Base-by-base conservation (phyloP, 1,140 invertebrate species). In the Drosophila guanche region DNA sequence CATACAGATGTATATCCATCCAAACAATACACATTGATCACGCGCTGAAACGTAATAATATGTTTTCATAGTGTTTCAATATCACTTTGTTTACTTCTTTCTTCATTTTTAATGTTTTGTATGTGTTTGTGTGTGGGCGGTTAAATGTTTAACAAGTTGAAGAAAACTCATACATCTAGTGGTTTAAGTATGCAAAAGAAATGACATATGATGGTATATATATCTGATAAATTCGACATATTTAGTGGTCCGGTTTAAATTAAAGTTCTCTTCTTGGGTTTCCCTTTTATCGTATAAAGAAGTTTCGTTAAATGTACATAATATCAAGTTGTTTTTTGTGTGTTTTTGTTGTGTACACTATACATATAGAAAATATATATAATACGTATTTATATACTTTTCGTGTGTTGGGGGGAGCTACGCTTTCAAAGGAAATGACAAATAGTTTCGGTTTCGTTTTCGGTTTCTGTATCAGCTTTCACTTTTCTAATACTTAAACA, bases 11-110 rank as follows among this genome's bases (percentile, higher is more conserved):
- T 86, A 81, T 86, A 88, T 88, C 74, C 63, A 61, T 86, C 83
- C 70, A 86, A 86, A 86, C 81, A 86, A 86, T 75, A 75, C 74
- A 72, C 74, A 86, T 86, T 69, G 45, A 60, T 86, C 81, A 86
- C 77, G 81, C 48, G 57, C 59, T 25, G 37, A 60, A 66, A 74
- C 73, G 78, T 78, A 88, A 88, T 76, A 86, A 81, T 78, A 74
- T 75, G 68, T 65, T 88, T 85, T 81, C 73, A 86, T 81, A 81
- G 81, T 86, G 81, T 76, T 78, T 74, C 71, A 86, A 88, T 86
- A 86, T 86, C 81, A 86, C 81, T 86, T 85, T 79, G 16, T 58
- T 48, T 68, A 77, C 68, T 58, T 65, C 76, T 55, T 61, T 67
- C 6, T 60, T 43, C 10, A 5, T 61, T 48, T 63, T 45, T 55